A percentile compares a stretch with the other conserved stretches of the same genome.
Conservation (phyloP, 2,113 vertebrate species). For the Campylorhamphus procurvoides region DNA sequence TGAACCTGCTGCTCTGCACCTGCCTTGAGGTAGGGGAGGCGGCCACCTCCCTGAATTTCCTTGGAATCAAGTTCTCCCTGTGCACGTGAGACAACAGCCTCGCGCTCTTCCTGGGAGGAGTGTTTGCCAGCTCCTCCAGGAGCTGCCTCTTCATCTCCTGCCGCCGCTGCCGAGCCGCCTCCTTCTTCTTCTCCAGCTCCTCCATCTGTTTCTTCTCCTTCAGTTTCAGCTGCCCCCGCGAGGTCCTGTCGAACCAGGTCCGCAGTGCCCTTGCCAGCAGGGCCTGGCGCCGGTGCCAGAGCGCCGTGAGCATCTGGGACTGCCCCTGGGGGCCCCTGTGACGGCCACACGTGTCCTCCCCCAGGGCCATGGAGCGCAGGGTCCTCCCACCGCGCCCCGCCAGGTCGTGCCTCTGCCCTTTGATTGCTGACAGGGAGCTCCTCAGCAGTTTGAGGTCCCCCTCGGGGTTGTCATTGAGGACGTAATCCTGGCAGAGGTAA, state of each 20-base stretch:
- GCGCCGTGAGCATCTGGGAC: constrained; percentile 87
- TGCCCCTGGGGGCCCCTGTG: constrained; percentile 76
- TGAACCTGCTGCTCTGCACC: constrained; percentile 63
- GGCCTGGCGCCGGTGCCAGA: constrained; percentile 88
- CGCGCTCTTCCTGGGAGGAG: constrained; percentile 94
- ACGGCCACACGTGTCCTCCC: constrained; percentile 62
- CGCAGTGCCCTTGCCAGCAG: constrained; percentile 84
- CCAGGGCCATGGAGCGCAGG: constrained; percentile 82
- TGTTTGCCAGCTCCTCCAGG: constrained; percentile 88
- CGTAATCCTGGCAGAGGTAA: constrained; percentile 94
- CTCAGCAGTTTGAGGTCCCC: constrained; percentile 94
- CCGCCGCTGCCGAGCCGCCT: constrained; percentile 84
- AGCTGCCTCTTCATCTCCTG: constrained; percentile 90
- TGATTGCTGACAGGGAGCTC: constrained; percentile 87
- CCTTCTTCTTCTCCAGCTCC: constrained; percentile 83
- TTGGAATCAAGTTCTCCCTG: constrained; percentile 82
- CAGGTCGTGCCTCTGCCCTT: constrained; percentile 68
- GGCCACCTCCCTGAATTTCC: constrained; percentile 82
- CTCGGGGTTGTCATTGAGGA: constrained; percentile 95
- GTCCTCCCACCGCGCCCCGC: constrained; percentile 79
- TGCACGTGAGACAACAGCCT: constrained; percentile 88
- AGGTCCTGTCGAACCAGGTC: constrained; percentile 80
- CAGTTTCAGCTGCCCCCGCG: constrained; percentile 80
- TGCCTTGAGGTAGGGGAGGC: constrained; percentile 69
- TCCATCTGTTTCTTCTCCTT: constrained; percentile 78